Percentiles rank a stretch among this genome's conserved stretches.
phyloP scores from a whole-genome alignment of 2,888 invertebrate species.

The Eristalinus aeneus region DNA sequence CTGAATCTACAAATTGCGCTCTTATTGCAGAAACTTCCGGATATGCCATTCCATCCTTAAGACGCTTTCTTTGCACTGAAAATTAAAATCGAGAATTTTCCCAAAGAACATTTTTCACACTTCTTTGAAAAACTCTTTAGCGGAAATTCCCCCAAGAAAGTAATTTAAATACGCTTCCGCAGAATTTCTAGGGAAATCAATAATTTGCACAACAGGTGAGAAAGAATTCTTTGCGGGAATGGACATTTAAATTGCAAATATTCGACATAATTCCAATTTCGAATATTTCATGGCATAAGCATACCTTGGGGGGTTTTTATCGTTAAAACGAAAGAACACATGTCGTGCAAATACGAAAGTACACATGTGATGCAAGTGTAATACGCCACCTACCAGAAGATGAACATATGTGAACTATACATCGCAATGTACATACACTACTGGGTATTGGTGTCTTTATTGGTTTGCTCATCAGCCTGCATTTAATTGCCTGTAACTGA shows the following conservation, averaged over 20 bases:
- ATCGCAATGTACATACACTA: no score
- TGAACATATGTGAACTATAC: no score
- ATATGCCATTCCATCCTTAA: no score
- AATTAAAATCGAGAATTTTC: not conserved
- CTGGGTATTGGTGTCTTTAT: no score
- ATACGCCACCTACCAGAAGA: no score
- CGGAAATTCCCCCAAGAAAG: not conserved
- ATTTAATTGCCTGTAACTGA: no score
- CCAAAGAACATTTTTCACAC: not conserved
- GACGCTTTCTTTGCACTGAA: no score
- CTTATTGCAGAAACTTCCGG: no score
- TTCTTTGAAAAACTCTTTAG: not conserved
- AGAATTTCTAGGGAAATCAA: constrained; percentile 17
- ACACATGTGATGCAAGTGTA: no score
- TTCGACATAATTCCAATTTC: no score
- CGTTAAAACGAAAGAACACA: not conserved
- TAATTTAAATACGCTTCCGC: not conserved
- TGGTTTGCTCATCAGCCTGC: no score
- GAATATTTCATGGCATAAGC: not conserved
- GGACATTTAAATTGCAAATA: constrained; percentile 17
- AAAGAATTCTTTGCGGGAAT: not conserved
- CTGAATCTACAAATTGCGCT: no score
- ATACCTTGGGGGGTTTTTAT: not conserved
- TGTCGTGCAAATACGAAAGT: not conserved
- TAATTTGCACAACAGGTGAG: constrained; percentile 2